Percentiles rank a stretch among this genome's conserved stretches.
These are phyloP conservation scores for Xylocampa areola DNA, from an alignment of 2,888 invertebrate species.

Conservation along the genomic window DNA sequence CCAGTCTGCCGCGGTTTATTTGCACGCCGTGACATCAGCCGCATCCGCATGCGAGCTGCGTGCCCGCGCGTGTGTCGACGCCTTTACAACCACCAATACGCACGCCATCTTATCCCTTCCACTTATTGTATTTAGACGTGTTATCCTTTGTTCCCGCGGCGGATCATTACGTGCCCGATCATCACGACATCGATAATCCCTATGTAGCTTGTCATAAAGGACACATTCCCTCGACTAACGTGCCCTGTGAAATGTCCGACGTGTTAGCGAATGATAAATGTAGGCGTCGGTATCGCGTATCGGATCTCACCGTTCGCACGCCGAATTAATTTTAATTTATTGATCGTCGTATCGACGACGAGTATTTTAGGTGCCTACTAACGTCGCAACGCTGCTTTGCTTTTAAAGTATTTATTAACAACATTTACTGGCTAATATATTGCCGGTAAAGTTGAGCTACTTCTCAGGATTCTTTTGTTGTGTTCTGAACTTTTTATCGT, in stretches of 20 bases:
- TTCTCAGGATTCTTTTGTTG: constrained; percentile 53
- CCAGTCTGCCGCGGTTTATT: constrained; percentile 82
- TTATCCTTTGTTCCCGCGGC: constrained; percentile 83
- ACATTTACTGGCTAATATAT: constrained; percentile 64
- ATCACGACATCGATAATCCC: constrained; percentile 71
- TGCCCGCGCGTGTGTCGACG: constrained; percentile 74
- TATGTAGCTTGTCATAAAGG: constrained; percentile 76
- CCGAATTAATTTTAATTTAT: constrained; percentile 90
- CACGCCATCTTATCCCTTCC: constrained; percentile 84
- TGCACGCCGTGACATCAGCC: constrained; percentile 79
- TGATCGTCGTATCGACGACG: constrained; percentile 87
- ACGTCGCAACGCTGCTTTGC: constrained; percentile 77
- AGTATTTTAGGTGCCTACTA: constrained; percentile 88
- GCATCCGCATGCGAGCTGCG: constrained; percentile 81
- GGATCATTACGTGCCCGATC: constrained; percentile 82
- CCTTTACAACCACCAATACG: constrained; percentile 72
- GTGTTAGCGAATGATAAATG: constrained; percentile 90
- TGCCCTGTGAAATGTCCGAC: constrained; percentile 87
- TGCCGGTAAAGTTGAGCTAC: constrained; percentile 52
- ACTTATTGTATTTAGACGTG: constrained; percentile 83
- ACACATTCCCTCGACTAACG: constrained; percentile 75
- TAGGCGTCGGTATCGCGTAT: constrained; percentile 89
- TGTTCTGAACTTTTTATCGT: constrained; percentile 36
- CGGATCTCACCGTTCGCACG: constrained; percentile 89
- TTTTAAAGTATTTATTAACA: constrained; percentile 80